Base-by-base conservation (phyloP, 2,113 vertebrate genomes). In the Heterochromis multidens region DNA sequence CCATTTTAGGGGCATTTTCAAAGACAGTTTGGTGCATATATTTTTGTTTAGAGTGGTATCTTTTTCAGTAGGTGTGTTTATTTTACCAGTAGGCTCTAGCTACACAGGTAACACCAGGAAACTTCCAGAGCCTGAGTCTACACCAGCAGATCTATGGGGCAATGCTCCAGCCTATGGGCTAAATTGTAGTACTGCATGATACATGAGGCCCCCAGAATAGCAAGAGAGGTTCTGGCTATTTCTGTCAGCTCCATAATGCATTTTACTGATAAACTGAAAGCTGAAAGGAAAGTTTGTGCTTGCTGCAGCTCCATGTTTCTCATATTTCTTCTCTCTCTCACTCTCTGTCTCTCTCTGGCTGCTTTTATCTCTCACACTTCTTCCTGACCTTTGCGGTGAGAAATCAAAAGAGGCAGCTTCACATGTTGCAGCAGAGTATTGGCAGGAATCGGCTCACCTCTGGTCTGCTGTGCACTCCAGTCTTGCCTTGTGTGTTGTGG, bases 191-290 rank as follows among this genome's bases (percentile, higher is more conserved):
- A 27, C 83, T 90, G 84, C 88, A 91, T 89, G 52, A 86, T 89
- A 57, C 88, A 93, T 82, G 87, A 91, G 59, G 58, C 4, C 57
- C 80, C 82, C 74, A 27, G 81, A 94, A 84, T 72, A 89, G 79
- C 54, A 57, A 10, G 74, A 88, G 61, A 33, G 87, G 21, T 62
- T 80, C 70, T 29, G 52, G 83, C 84, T 94, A 89, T 93, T 93
- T 81, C 65, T 25, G 88, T 87, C 83, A 29, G 10, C 52, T 29
- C 54, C 76, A 79, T 92, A 91, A 94, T 89, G 91, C 87, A 83
- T 78, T 89, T 93, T 61, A 58, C 70, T 79, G 57, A 83, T 93
- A 60, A 85, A 74, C 54, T 62, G 74, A 77, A 61, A 77, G 72
- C 80, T 49, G 29, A 81, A 46, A 40, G 19, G 10, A 9, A 37